Conservation (phyloP, 2,888 invertebrate species). For the Lissonota sp. region DNA sequence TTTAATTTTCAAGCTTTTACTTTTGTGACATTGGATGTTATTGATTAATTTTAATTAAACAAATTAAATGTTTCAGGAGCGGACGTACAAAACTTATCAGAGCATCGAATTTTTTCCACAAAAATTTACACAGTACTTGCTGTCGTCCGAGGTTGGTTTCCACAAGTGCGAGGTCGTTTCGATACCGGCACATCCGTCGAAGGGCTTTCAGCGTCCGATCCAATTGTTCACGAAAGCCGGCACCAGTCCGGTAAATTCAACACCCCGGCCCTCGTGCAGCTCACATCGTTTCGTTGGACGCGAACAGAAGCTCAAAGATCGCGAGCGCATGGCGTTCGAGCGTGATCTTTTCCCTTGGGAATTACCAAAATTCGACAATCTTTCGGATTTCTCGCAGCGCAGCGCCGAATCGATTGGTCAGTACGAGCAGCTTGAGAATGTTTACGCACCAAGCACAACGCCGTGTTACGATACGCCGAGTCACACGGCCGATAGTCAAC, state of each 20-base stretch:
- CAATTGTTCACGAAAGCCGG: slow-evolving; percentile 84
- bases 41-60: too few species aligned
- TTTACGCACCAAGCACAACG: slow-evolving; percentile 80
- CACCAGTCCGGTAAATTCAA: slow-evolving; percentile 49
- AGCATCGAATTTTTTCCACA: slow-evolving; percentile 95
- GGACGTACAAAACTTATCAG: slow-evolving; percentile 93
- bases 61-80: slow-evolving; percentile 87
- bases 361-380: slow-evolving; percentile 69
- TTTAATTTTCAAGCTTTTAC: too few species aligned
- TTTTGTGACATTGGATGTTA: too few species aligned
- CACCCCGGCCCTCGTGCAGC: neutral
- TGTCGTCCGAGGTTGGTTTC: slow-evolving; percentile 96
- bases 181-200: slow-evolving; percentile 92
- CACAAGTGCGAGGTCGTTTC: slow-evolving; percentile 94
- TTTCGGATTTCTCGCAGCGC: slow-evolving; percentile 77
- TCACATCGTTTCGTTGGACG: slow-evolving; percentile 66
- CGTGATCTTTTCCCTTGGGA: slow-evolving; percentile 76
- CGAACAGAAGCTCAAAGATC: slow-evolving; percentile 67
- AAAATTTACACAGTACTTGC: slow-evolving; percentile 95
- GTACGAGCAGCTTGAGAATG: slow-evolving; percentile 80
- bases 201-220: slow-evolving; percentile 95
- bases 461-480: slow-evolving; percentile 80
- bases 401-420: slow-evolving; percentile 79
- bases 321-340: slow-evolving; percentile 73
- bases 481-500: slow-evolving; percentile 72